Base-by-base conservation (phyloP, 2,797 vertebrate species). In the Pseudopleuronectes americanus region DNA sequence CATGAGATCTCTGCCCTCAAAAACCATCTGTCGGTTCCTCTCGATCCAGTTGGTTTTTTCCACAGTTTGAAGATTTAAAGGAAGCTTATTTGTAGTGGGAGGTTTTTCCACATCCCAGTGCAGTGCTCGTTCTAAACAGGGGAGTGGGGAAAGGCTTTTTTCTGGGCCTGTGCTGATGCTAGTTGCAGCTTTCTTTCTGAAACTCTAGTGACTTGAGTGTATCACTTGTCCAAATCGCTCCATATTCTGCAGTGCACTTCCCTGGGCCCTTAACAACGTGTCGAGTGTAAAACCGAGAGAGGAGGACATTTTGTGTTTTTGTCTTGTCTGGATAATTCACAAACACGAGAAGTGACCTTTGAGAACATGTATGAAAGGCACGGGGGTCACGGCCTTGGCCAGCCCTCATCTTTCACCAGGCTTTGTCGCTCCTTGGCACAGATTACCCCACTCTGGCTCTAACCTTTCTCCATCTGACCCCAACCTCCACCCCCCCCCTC, bases 11-110 rank as follows among this genome's bases (percentile, higher is more conserved):
- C 76, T 43, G 52, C 74, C 76, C 80, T 94, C 95, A 94, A 45
- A 96, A 96, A 87, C 90, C 85, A 74, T 94, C 94, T 94, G 94
- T 96, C 95, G 93, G 92, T 96, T 94, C 89, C 87, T 92, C 90
- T 95, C 87, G 90, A 93, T 95, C 93, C 83, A 36, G 80, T 84
- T 79, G 84, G 90, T 88, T 89, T 88, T 89, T 84, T 70, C 36
- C 67, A 65, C 72, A 57, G 55, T 85, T 71, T 82, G 74, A 75
- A 56, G 62, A 54, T 80, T 81, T 67, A 65, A 67, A 33, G 12
- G 6, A 53, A 77, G 65, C 41, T 43, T 38, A 38, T 38, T 38
- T 19, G 13, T 12, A 16, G 13, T 4, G 0, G 13, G 38, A 24
- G 28, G 7, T 8, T 31, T 38, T 38, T 38, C 36, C 36, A 12